Conservation (phyloP, 2,113 vertebrate genomes). For the Reinhardtius hippoglossoides region DNA sequence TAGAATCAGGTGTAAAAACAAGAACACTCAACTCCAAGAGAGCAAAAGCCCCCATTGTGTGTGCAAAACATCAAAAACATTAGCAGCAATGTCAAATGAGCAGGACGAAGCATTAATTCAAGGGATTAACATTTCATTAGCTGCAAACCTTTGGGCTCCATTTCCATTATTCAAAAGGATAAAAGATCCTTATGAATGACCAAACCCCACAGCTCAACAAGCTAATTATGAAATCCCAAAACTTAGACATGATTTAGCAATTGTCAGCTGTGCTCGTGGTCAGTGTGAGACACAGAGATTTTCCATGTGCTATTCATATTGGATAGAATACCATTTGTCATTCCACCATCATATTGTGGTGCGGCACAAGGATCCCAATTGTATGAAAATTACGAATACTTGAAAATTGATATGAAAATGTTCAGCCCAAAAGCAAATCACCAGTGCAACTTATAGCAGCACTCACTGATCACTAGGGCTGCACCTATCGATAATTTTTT, state of each 20-base stretch:
- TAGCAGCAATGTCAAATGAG: slow-evolving; percentile 23
- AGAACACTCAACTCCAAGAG: background rate
- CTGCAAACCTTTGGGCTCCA: background rate
- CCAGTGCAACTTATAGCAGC: background rate
- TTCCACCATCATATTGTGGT: too few relatives aligned
- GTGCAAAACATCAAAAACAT: slow-evolving; percentile 15
- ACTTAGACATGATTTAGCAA: background rate
- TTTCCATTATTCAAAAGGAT: background rate
- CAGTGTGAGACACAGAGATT: background rate
- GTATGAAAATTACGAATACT: slow-evolving; percentile 29
- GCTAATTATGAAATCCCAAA: background rate
- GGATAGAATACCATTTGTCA: too few relatives aligned
- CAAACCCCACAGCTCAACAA: background rate
- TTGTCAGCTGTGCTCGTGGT: background rate
- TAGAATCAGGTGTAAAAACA: slow-evolving; percentile 48
- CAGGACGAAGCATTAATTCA: slow-evolving; percentile 27
- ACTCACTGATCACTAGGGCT: background rate
- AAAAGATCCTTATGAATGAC: too few relatives aligned
- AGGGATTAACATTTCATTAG: slow-evolving; percentile 39
- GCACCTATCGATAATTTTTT: too few relatives aligned
- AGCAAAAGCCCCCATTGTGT: background rate
- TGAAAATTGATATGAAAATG: slow-evolving; percentile 39
- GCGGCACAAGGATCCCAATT: background rate
- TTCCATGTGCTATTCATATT: too few relatives aligned
- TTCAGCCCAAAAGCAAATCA: slow-evolving; percentile 10